Evolutionary conservation across 2,888 invertebrate genomes (phyloP).

Genomic region (Malthinus flaveolus): DNA sequence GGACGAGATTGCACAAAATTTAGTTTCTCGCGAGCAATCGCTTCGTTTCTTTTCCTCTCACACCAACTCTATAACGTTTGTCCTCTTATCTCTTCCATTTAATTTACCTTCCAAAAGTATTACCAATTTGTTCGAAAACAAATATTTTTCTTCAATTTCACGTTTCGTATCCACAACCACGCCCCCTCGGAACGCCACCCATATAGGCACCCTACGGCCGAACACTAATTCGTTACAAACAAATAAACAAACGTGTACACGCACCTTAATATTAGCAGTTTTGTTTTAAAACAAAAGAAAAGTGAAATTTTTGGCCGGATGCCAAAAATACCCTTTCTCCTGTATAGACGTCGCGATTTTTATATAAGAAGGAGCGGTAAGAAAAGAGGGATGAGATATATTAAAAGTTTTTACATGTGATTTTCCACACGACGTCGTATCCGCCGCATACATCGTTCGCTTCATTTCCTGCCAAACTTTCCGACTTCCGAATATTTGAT

Average conservation of each 20-base stretch:
- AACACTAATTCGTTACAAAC: no score
- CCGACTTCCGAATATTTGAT: conserved; percentile 23
- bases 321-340: neutral
- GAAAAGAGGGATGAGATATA: conserved; percentile 18
- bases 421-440: conserved; percentile 28
- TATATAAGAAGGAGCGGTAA: neutral
- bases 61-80: conserved; percentile 26
- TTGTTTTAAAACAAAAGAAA: neutral
- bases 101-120: conserved; percentile 10
- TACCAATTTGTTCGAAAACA: neutral
- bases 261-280: neutral
- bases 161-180: neutral
- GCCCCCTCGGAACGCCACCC: neutral
- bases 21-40: conserved; percentile 19
- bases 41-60: conserved; percentile 11
- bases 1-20: conserved; percentile 11
- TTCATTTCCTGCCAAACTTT: conserved; percentile 29
- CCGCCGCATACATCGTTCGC: conserved; percentile 31
- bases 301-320: neutral
- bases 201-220: no score
- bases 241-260: no score
- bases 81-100: conserved; percentile 25
- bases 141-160: neutral
- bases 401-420: conserved; percentile 28
- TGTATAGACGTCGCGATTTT: conserved; percentile 1